These are phyloP conservation scores for Dicrurus megarhynchus DNA, from an alignment of 2,113 vertebrate species.

Conservation along the genomic window DNA sequence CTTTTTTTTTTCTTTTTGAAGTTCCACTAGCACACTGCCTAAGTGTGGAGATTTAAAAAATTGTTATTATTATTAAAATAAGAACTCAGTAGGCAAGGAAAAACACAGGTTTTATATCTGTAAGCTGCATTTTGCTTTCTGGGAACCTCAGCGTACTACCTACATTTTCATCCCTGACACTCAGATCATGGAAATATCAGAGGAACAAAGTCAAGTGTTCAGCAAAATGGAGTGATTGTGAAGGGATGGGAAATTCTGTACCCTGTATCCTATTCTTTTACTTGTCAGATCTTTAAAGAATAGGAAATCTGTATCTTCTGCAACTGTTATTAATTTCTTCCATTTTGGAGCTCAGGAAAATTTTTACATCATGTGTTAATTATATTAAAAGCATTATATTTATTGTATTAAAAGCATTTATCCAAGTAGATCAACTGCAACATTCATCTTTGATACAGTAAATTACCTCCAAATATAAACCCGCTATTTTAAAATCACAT, in stretches of 20 bases:
- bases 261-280: background rate
- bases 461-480: background rate
- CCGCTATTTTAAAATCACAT: background rate
- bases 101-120: background rate
- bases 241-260: background rate
- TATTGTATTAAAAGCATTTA: background rate
- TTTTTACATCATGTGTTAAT: background rate
- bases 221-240: background rate
- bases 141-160: background rate
- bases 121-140: background rate
- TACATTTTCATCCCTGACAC: background rate
- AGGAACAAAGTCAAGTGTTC: background rate
- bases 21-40: background rate
- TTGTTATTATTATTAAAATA: background rate
- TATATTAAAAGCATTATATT: background rate
- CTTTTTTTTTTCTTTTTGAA: background rate
- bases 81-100: background rate
- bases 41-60: background rate
- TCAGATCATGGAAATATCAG: background rate
- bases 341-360: background rate
- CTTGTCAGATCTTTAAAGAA: background rate
- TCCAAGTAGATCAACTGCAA: background rate
- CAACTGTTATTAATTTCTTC: background rate
- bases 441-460: background rate
- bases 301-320: background rate